A percentile compares a stretch with the other conserved stretches of the same genome.
Evolutionary conservation across 2,888 invertebrate species (phyloP).

Genomic region (Cistogaster globosa): DNA sequence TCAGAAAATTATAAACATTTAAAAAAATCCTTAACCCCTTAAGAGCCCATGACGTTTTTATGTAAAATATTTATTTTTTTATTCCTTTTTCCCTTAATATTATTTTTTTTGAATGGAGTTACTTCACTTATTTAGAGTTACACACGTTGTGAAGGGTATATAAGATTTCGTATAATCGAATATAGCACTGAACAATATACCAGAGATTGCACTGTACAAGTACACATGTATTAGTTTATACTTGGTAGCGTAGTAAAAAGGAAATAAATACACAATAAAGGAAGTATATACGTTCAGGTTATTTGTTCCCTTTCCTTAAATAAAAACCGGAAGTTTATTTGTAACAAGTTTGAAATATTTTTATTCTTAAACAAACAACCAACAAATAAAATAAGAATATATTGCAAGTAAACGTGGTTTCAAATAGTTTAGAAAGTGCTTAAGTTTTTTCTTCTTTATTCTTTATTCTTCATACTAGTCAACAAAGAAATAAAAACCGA

Average conservation of each 20-base stretch:
- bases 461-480: neutral
- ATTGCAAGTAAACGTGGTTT: slow-evolving; percentile 44
- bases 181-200: neutral
- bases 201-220: neutral
- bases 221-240: slow-evolving; percentile 13
- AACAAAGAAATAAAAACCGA: neutral
- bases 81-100: too few species aligned
- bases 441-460: slow-evolving; percentile 3
- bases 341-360: slow-evolving; percentile 56
- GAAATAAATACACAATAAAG: slow-evolving; percentile 41
- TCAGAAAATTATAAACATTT: too few species aligned
- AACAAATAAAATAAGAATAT: slow-evolving; percentile 30
- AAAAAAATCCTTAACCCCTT: too few species aligned
- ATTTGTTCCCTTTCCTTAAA: slow-evolving; percentile 12
- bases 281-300: slow-evolving; percentile 30
- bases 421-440: slow-evolving; percentile 16
- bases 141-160: too few species aligned
- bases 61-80: too few species aligned
- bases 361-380: slow-evolving; percentile 17
- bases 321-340: slow-evolving; percentile 64
- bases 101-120: too few species aligned
- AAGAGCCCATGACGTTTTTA: too few species aligned
- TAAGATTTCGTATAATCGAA: too few species aligned
- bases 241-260: slow-evolving; percentile 29
- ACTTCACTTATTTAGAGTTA: too few species aligned